These are phyloP conservation scores for Psittacula echo DNA, from an alignment of 2,797 vertebrate species.

Conservation along the genomic window DNA sequence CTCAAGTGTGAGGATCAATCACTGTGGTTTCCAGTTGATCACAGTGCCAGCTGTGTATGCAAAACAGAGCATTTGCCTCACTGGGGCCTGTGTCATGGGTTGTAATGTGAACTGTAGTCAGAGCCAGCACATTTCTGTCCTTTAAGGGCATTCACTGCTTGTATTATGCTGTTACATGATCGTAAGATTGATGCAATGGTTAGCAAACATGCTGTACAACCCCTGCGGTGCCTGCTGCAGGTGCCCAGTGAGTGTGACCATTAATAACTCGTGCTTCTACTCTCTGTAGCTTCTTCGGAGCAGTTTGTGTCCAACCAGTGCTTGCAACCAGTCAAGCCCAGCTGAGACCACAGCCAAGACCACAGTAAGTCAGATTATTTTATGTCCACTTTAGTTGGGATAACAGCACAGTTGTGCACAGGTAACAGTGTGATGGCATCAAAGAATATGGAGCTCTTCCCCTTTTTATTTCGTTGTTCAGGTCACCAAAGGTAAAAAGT, in stretches of 20 bases:
- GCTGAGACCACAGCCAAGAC: not conserved
- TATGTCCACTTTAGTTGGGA: fast-evolving
- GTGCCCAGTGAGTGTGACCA: fast-evolving
- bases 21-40: fast-evolving
- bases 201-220: fast-evolving
- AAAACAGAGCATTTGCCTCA: not conserved
- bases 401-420: not conserved
- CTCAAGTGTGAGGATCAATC: no score
- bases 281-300: fast-evolving
- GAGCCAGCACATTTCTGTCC: not conserved
- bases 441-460: fast-evolving
- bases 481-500: not conserved
- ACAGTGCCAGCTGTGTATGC: not conserved
- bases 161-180: fast-evolving
- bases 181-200: not conserved
- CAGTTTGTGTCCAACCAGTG: fast-evolving
- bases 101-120: not conserved
- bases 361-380: not conserved
- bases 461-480: fast-evolving
- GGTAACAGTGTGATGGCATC: not conserved
- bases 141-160: not conserved
- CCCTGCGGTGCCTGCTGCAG: fast-evolving
- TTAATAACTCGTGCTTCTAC: fast-evolving
- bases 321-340: fast-evolving
- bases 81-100: not conserved